Evolutionary conservation across 53 echinoderm and acorn worm genomes (phyloP).

Genomic region (Luidia sarsii): DNA sequence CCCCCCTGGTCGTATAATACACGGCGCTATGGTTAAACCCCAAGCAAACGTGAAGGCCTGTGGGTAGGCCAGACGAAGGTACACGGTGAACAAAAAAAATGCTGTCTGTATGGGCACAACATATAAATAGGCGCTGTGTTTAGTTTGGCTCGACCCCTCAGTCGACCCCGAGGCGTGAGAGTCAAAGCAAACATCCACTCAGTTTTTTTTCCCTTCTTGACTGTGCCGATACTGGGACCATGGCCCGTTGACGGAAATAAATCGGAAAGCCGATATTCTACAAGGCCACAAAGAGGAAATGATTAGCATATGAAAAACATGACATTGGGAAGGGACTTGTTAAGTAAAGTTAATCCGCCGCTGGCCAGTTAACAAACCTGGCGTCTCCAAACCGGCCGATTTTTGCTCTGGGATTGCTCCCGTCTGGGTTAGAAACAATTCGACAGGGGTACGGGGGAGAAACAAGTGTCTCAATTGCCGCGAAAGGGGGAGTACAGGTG

Average conservation of each 20-base stretch:
- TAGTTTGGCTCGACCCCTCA: conserved; percentile 42
- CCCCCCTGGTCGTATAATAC: too few relatives aligned
- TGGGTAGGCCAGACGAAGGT: neutral
- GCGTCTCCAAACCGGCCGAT: conserved; percentile 1
- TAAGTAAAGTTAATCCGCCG: conserved; percentile 36
- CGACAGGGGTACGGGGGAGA: too few relatives aligned
- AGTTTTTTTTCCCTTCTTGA: neutral
- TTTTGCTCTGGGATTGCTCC: too few relatives aligned
- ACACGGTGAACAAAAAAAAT: conserved; percentile 21
- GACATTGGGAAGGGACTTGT: conserved; percentile 66
- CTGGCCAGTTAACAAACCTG: conserved; percentile 1
- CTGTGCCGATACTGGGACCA: too few relatives aligned
- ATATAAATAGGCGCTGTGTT: conserved; percentile 49
- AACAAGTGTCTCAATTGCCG: too few relatives aligned
- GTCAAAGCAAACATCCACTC: conserved; percentile 51
- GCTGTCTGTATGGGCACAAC: conserved; percentile 22
- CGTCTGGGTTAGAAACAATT: too few relatives aligned
- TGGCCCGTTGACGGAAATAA: conserved; percentile 18
- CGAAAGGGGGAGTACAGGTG: conserved; percentile 11
- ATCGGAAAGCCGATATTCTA: conserved; percentile 97
- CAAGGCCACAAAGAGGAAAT: conserved; percentile 99
- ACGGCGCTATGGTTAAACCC: too few relatives aligned
- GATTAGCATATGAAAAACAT: conserved; percentile 97
- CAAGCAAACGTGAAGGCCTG: too few relatives aligned
- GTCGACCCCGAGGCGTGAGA: conserved; percentile 44